Evolutionary conservation across 2,888 invertebrate species (phyloP).

Genomic region (Cryptocheilus praepositus): DNA sequence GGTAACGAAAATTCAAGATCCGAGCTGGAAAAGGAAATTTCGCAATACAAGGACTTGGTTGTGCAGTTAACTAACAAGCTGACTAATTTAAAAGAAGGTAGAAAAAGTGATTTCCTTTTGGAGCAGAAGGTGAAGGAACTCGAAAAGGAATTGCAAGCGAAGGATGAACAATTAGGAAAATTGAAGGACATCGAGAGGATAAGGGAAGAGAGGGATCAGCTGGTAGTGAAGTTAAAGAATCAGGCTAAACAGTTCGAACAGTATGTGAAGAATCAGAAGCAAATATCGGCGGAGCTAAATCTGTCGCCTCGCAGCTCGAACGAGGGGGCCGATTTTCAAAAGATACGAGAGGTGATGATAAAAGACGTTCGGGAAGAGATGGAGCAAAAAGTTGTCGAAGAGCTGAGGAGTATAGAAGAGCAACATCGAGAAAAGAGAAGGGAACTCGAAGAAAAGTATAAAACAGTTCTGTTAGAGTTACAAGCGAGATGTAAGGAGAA

Average conservation of each 20-base stretch:
- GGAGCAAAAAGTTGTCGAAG: conserved; percentile 80
- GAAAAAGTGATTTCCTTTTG: conserved; percentile 42
- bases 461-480: conserved; percentile 74
- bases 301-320: conserved; percentile 57
- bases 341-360: conserved; percentile 76
- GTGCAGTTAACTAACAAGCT: conserved; percentile 51
- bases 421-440: conserved; percentile 76
- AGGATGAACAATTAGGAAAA: conserved; percentile 54
- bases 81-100: conserved; percentile 52
- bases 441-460: conserved; percentile 77
- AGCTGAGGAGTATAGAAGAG: conserved; percentile 79
- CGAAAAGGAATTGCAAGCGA: conserved; percentile 61
- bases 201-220: conserved; percentile 78
- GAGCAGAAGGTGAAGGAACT: conserved; percentile 62
- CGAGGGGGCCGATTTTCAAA: conserved; percentile 72
- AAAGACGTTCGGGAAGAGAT: conserved; percentile 82
- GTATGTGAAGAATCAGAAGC: conserved; percentile 78
- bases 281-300: conserved; percentile 66
- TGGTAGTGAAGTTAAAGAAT: conserved; percentile 79
- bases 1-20: conserved; percentile 45
- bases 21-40: conserved; percentile 59
- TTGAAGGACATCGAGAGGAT: conserved; percentile 65
- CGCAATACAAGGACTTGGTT: conserved; percentile 58
- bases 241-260: conserved; percentile 82
- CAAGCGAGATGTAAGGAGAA: conserved; percentile 77